Percentiles rank a stretch among this genome's conserved stretches.
These are phyloP conservation scores for Daubentonia madagascariensis DNA, from an alignment of 2,113 vertebrate species.

Conservation along the genomic window DNA sequence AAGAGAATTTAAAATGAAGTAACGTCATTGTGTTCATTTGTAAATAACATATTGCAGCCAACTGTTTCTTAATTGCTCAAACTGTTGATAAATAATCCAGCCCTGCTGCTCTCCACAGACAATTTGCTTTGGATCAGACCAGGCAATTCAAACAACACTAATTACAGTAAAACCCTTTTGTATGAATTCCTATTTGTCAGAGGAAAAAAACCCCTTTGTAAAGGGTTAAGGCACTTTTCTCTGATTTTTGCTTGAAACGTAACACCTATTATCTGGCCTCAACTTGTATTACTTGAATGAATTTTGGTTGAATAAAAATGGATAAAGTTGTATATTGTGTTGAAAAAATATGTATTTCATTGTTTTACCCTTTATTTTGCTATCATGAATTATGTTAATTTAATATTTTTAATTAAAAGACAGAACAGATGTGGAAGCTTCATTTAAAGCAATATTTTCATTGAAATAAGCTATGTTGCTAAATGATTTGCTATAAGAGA, in stretches of 20 bases:
- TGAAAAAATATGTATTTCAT: slow-evolving; percentile 78
- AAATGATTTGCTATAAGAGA: slow-evolving; percentile 77
- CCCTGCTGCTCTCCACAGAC: slow-evolving; percentile 91
- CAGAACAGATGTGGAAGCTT: slow-evolving; percentile 81
- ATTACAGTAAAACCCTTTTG: slow-evolving; percentile 83
- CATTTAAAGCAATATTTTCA: slow-evolving; percentile 82
- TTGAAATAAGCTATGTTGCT: slow-evolving; percentile 81
- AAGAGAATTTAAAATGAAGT: slow-evolving; percentile 83
- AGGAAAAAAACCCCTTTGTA: slow-evolving; percentile 65
- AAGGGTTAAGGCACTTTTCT: slow-evolving; percentile 68
- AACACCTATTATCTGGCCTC: neutral
- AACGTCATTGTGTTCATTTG: slow-evolving; percentile 85
- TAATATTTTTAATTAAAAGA: slow-evolving; percentile 84
- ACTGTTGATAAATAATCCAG: slow-evolving; percentile 95
- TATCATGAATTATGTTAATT: slow-evolving; percentile 79
- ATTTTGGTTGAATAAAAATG: neutral
- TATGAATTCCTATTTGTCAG: slow-evolving; percentile 78
- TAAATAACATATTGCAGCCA: slow-evolving; percentile 93
- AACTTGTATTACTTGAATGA: neutral
- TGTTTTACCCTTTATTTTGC: slow-evolving; percentile 81
- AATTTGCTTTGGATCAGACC: slow-evolving; percentile 93
- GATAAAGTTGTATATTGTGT: slow-evolving; percentile 59
- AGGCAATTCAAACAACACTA: slow-evolving; percentile 93
- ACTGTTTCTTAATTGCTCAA: slow-evolving; percentile 95
- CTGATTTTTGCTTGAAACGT: slow-evolving; percentile 79